Base-by-base conservation (phyloP, 2,113 vertebrate genomes). In the Zeus faber region DNA sequence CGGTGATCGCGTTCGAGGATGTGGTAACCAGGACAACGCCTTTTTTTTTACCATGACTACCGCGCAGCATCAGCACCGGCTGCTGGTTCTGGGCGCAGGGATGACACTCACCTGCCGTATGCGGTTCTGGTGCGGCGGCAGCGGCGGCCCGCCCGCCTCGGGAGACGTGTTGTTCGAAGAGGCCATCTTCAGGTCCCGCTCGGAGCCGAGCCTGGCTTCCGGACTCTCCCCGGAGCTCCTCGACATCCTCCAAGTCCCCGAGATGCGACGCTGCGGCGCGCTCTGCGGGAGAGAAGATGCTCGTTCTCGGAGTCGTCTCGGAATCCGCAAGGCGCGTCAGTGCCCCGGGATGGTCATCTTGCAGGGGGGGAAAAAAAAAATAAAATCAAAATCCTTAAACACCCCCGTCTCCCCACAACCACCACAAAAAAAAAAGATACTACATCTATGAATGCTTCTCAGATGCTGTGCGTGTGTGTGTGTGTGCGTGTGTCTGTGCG, bases 91-190 rank as follows among this genome's bases (percentile, higher is more conserved):
- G n/a, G n/a, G n/a, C n/a, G n/a, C n/a, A n/a, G n/a, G 58, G 81
- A 16, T 33, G 9, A 40, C 65, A 85, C 89, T 68, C 76, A 90
- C 89, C 89, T 90, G 87, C 65, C 88, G 87, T 52, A 89, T 82
- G 52, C 89, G 89, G 77, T 55, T 80, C 66, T 85, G 88, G 57
- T 88, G 83, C 63, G 81, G 80, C 62, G 82, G 83, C 11, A 72
- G 65, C 43, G 70, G 65, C 44, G 70, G 87, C 63, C 74, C 85
- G 53, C 79, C 82, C n/a, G n/a, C n/a, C 64, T 89, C 89, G 5
- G 67, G 86, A 25, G 87, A 80, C 13, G 84, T 82, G 81, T 77
- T 82, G 82, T 62, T 72, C 10, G 89, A 86, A 43, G 87, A 89
- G 50, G 86, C 86, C 76, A 84, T 88, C 49, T 87, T 89, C 65